Percentiles rank a stretch among this genome's conserved stretches.
phyloP scores from a whole-genome alignment of 2,888 invertebrate species.

The Cephus sareptanus region DNA sequence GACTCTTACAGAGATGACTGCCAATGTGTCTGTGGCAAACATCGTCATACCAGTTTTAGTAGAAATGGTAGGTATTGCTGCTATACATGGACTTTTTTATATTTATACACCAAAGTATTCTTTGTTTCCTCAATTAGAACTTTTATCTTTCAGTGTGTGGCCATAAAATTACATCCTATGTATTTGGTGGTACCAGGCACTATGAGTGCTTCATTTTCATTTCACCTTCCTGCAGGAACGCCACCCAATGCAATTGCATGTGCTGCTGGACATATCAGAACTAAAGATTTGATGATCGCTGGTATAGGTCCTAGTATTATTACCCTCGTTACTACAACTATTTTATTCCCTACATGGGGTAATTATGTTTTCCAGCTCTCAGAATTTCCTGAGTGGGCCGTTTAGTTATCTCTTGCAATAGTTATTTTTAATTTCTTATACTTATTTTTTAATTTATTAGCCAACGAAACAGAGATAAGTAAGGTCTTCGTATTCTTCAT shows the following conservation, averaged over 20 bases:
- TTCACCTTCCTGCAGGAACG: constrained; percentile 94
- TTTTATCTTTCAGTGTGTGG: constrained; percentile 71
- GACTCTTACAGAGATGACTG: constrained; percentile 88
- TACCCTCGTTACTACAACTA: constrained; percentile 77
- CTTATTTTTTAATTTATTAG: not conserved
- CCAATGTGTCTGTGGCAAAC: constrained; percentile 91
- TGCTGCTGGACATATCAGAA: constrained; percentile 83
- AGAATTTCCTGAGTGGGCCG: constrained; percentile 74
- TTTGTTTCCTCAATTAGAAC: constrained; percentile 5
- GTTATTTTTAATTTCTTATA: not conserved
- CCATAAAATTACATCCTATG: constrained; percentile 82
- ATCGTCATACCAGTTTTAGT: constrained; percentile 87
- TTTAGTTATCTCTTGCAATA: constrained; percentile 3
- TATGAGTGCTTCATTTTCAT: constrained; percentile 90
- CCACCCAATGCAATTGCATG: constrained; percentile 95
- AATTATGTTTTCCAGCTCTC: constrained; percentile 74
- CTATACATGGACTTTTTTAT: not conserved
- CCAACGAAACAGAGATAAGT: not conserved
- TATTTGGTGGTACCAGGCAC: constrained; percentile 92
- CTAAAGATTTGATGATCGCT: constrained; percentile 82
- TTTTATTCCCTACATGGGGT: constrained; percentile 82
- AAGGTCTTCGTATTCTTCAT: not conserved
- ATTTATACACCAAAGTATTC: not conserved
- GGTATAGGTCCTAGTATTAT: constrained; percentile 84
- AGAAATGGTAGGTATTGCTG: constrained; percentile 72